Evolutionary conservation across 2,797 vertebrate genomes (phyloP).

Genomic region (Spheniscus humboldti): DNA sequence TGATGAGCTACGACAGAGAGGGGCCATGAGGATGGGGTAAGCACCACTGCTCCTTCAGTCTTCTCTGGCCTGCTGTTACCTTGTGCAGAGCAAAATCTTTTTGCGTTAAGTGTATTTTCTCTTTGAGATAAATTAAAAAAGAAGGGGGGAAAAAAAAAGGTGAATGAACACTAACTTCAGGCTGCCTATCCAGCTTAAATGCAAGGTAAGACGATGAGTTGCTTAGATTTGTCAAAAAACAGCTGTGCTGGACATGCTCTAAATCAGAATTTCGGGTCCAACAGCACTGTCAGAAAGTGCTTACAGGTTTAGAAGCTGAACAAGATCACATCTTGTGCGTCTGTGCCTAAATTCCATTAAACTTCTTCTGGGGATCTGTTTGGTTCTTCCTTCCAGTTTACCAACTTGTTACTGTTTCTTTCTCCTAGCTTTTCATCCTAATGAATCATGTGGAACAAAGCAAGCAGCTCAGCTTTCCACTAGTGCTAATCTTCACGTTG

Average conservation of each 20-base stretch:
- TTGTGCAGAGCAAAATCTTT: background rate
- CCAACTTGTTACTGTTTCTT: background rate
- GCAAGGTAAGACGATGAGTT: background rate
- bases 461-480: background rate
- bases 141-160: background rate
- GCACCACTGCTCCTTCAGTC: background rate
- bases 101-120: background rate
- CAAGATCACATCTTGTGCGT: accelerated
- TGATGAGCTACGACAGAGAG: background rate
- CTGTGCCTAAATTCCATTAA: background rate
- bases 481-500: background rate
- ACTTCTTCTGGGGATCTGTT: background rate
- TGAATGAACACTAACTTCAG: background rate
- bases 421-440: background rate
- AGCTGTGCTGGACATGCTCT: background rate
- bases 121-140: background rate
- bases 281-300: background rate
- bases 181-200: background rate
- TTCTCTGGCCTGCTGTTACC: background rate
- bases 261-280: background rate
- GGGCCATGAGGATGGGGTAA: background rate
- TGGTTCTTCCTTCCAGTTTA: background rate
- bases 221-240: background rate
- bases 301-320: background rate
- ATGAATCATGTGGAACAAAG: background rate